Percentiles rank a stretch among this genome's conserved stretches.
phyloP scores from a whole-genome alignment of 2,113 vertebrate species.

The Nipponia nippon region DNA sequence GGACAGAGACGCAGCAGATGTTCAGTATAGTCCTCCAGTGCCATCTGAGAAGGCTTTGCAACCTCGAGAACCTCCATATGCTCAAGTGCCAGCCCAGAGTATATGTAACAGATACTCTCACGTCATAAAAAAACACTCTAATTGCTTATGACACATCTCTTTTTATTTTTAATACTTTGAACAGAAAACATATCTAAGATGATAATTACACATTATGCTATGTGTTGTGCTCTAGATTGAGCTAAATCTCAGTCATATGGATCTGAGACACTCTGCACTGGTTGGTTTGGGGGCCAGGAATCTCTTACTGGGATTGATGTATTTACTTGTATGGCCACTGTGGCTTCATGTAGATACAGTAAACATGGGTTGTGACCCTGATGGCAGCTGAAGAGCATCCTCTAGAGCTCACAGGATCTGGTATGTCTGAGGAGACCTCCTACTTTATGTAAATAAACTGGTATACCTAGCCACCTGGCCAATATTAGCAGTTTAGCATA shows the following conservation, averaged over 20 bases:
- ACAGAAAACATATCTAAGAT: neutral
- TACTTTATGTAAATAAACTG: neutral
- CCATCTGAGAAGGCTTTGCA: neutral
- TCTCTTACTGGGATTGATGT: neutral
- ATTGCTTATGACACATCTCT: neutral
- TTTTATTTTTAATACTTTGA: neutral
- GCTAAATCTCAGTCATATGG: neutral
- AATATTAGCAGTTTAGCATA: neutral
- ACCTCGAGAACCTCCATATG: neutral
- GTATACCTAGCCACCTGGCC: fast-evolving
- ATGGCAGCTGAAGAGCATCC: neutral
- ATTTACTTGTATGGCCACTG: neutral
- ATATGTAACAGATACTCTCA: neutral
- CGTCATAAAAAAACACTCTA: neutral
- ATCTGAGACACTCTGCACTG: neutral
- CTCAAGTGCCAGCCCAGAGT: neutral
- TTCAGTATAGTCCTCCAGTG: neutral
- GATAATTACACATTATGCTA: neutral
- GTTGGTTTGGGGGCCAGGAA: neutral
- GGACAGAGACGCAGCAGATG: neutral
- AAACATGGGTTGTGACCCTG: neutral
- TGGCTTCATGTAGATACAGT: neutral
- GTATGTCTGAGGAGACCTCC: neutral
- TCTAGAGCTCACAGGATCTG: neutral
- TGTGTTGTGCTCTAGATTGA: neutral